Evolutionary conservation across 2,888 invertebrate species (phyloP).

Genomic region (Clitarchus hookeri): DNA sequence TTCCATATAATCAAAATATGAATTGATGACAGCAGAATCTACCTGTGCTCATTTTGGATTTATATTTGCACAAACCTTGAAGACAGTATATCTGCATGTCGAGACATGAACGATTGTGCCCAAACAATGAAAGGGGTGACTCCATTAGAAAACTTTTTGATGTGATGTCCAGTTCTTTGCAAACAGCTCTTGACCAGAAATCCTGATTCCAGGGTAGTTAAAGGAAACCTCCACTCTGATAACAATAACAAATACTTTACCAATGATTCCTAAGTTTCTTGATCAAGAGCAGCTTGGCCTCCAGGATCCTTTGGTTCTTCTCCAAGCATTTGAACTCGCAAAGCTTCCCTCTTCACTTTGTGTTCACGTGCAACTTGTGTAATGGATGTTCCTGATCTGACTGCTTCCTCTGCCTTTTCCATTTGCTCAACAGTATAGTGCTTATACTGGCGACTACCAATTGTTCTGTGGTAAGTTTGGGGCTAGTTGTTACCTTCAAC

Average conservation of each 20-base stretch:
- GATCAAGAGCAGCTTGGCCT: neutral
- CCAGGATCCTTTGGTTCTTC: too few relatives aligned
- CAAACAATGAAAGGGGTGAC: neutral
- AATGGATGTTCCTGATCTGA: neutral
- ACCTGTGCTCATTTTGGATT: constrained; percentile 6
- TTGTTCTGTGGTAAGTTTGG: neutral
- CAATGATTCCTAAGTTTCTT: neutral
- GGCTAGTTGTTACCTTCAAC: neutral
- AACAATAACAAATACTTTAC: neutral
- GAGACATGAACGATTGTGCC: constrained; percentile 10
- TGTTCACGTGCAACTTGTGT: neutral
- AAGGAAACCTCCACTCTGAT: neutral
- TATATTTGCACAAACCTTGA: neutral
- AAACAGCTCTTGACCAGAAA: neutral
- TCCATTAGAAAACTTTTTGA: neutral
- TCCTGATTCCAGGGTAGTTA: neutral
- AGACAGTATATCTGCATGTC: constrained; percentile 15
- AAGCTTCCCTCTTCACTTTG: constrained; percentile 9
- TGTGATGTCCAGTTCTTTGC: neutral
- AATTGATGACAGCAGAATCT: neutral
- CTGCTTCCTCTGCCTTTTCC: too few relatives aligned
- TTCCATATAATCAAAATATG: too few relatives aligned
- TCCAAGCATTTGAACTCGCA: neutral
- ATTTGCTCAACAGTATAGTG: neutral
- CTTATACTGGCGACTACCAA: neutral